Evolutionary conservation across 2,888 invertebrate genomes (phyloP), one percentile per base, ranked within the genome.

Genomic region (Gymnocheta viridis): DNA sequence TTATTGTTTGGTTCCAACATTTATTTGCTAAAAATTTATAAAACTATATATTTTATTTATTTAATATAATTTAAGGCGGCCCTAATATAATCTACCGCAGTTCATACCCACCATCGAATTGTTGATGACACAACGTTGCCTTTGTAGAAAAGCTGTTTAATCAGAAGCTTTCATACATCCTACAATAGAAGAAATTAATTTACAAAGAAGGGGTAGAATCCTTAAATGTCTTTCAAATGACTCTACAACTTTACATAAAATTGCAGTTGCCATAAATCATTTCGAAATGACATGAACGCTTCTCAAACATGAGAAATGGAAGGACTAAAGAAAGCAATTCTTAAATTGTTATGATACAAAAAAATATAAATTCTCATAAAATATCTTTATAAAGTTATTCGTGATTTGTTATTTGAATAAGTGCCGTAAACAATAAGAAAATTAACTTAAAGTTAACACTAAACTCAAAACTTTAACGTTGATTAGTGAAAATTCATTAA

Each of bases 221-320:
- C 56, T 76, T 58, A 58, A 76, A 76, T 82, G 56, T 64, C 54
- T 70, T 56, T 44, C 58, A 64, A 60, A 76, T 64, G 73, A 70
- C 60, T 73, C 32, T 41, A 32, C 47, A 66, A 14, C 17, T 56
- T 49, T 58, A 19, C 19, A 54, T 41, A 62, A 12, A 62, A 47
- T 76, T 56, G 51, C 62, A 41, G 29, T 27, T 72, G 58, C 70
- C 56, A 77, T 82, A 82, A 82, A 82, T 82, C 82, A 82, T 77
- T 72, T 66, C 7, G 62, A 69, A 54, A 64, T 76, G 81, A 76
- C 76, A 76, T 62, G 56, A 56, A 82, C 69, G 56, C 67, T 67
- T 69, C 24, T 38, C 32, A 69, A 54, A 54, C 49, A n/a, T 32
- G 2, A 12, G 27, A 24, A 19, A 14, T 19, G 12, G 19, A n/a